Percentiles rank a stretch among this genome's conserved stretches.
Evolutionary conservation across 2,888 invertebrate genomes (phyloP).

Genomic region (Thereva nobilitata): DNA sequence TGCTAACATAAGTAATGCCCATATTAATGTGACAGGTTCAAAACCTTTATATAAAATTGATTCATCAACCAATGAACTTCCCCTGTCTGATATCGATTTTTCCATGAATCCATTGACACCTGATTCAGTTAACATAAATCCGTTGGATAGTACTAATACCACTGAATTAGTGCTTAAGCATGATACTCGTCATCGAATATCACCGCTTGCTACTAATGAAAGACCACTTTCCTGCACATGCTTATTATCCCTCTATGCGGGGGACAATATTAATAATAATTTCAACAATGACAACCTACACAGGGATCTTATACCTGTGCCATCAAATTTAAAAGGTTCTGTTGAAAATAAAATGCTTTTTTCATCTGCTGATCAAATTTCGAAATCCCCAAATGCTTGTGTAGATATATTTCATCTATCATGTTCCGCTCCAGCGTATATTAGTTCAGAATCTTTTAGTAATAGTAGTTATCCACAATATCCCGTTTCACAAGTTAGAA

Average conservation of each 20-base stretch:
- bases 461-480: background rate
- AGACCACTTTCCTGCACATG: conserved; percentile 55
- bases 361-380: conserved; percentile 30
- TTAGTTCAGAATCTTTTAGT: conserved; percentile 1
- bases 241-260: conserved; percentile 40
- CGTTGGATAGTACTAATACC: conserved; percentile 19
- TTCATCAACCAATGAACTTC: conserved; percentile 71
- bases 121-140: conserved; percentile 44
- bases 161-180: background rate
- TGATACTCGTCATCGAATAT: conserved; percentile 51
- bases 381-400: conserved; percentile 3
- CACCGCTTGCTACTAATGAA: conserved; percentile 58
- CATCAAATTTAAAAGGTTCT: background rate
- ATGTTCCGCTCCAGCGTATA: conserved; percentile 37
- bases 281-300: background rate
- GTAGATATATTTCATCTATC: conserved; percentile 32
- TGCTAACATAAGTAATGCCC: conserved; percentile 45
- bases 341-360: conserved; percentile 1
- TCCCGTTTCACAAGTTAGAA: conserved; percentile 9
- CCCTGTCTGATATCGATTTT: conserved; percentile 66
- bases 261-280: background rate
- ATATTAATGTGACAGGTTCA: conserved; percentile 51
- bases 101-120: conserved; percentile 54
- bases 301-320: background rate
- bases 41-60: conserved; percentile 57